phyloP scores from a whole-genome alignment of 2,888 invertebrate species.

The Meandrusa payeni region DNA sequence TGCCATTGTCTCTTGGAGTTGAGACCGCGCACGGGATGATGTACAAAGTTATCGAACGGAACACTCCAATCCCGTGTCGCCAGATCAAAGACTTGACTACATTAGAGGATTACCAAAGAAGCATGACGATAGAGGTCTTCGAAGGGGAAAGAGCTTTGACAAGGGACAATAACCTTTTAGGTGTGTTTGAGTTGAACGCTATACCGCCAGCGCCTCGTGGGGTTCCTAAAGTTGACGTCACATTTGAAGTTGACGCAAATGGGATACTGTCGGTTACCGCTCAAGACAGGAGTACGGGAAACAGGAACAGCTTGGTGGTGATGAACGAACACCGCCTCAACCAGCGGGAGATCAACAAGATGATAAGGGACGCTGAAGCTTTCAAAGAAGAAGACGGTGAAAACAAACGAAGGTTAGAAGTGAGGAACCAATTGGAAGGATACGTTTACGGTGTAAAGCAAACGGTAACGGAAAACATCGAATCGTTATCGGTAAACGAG shows the following conservation, averaged over 20 bases:
- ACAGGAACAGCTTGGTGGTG: constrained; percentile 44
- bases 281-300: constrained; percentile 50
- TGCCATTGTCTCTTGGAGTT: constrained; percentile 58
- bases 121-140: constrained; percentile 61
- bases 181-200: constrained; percentile 51
- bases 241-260: constrained; percentile 54
- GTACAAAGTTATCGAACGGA: constrained; percentile 56
- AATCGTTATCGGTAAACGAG: constrained; percentile 41
- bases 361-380: constrained; percentile 51
- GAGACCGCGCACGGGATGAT: constrained; percentile 60
- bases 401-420: constrained; percentile 48
- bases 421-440: constrained; percentile 55
- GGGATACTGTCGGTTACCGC: constrained; percentile 57
- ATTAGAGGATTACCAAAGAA: constrained; percentile 54
- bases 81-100: constrained; percentile 57
- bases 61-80: constrained; percentile 57
- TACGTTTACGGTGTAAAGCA: constrained; percentile 54
- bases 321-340: constrained; percentile 48
- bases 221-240: constrained; percentile 53
- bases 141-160: constrained; percentile 61
- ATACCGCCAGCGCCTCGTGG: constrained; percentile 62
- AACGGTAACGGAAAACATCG: constrained; percentile 40
- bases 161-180: constrained; percentile 57
- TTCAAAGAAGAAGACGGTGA: constrained; percentile 54
- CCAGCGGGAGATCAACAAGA: constrained; percentile 45